phyloP scores from a whole-genome alignment of 2,797 vertebrate genomes.

The Sebastolobus alascanus region DNA sequence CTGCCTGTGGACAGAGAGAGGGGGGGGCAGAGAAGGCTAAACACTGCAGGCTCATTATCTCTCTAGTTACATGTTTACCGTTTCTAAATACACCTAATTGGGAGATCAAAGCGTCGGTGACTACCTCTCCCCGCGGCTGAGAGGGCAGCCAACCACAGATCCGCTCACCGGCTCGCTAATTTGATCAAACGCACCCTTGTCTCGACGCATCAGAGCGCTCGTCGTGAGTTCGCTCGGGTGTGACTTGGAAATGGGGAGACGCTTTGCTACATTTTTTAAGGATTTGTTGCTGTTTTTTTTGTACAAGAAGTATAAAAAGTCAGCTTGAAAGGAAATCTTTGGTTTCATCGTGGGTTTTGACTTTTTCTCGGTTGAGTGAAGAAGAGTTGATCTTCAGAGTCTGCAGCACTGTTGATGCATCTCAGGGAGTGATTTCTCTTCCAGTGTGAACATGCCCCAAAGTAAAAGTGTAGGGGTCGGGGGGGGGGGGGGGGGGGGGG shows the following conservation, averaged over 20 bases:
- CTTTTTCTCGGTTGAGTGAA: conserved; percentile 13
- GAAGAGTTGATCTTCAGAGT: not conserved
- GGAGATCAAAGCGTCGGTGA: conserved; percentile 73
- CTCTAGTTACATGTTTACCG: conserved; percentile 82
- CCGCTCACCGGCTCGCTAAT: conserved; percentile 54
- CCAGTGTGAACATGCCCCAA: not conserved
- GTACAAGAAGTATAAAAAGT: not conserved
- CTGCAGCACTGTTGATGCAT: not conserved
- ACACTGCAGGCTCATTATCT: conserved; percentile 78
- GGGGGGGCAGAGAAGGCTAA: conserved; percentile 44
- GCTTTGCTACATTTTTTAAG: not conserved
- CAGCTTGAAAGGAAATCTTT: conserved; percentile 13
- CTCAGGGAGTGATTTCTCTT: not conserved
- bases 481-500: no score
- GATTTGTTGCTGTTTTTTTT: not conserved
- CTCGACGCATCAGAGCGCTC: conserved; percentile 14
- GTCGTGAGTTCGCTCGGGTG: conserved; percentile 36
- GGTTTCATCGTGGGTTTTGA: not conserved
- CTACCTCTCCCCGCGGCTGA: conserved; percentile 69
- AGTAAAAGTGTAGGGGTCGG: not conserved
- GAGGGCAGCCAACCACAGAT: conserved; percentile 57
- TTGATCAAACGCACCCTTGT: conserved; percentile 53
- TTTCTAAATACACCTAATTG: conserved; percentile 84
- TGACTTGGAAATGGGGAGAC: conserved; percentile 22
- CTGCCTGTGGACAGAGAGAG: conserved; percentile 49